phyloP scores from a whole-genome alignment of 2,888 invertebrate species.

The Scaptomyza cyrtandrae region DNA sequence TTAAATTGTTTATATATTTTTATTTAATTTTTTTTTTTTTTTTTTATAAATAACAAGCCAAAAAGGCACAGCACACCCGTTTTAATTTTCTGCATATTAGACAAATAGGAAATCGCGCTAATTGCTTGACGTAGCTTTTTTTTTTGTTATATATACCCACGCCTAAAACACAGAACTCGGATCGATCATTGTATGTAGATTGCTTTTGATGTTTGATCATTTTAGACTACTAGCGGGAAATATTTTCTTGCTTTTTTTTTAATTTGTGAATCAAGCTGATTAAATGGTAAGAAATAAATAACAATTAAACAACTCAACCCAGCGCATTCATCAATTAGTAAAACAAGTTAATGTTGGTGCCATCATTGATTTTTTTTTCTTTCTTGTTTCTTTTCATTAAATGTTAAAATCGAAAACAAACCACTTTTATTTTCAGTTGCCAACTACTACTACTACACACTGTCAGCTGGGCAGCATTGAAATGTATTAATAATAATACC shows the following conservation, averaged over 20 bases:
- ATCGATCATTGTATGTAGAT: slow-evolving; percentile 61
- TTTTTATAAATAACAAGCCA: slow-evolving; percentile 47
- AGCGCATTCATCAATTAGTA: slow-evolving; percentile 51
- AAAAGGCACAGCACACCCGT: slow-evolving; percentile 73
- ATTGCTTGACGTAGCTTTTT: slow-evolving; percentile 61
- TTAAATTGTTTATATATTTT: neutral
- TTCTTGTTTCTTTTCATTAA: neutral
- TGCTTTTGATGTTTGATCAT: slow-evolving; percentile 44
- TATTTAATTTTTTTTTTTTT: too few relatives aligned
- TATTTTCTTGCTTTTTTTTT: neutral
- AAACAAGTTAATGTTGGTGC: slow-evolving; percentile 52
- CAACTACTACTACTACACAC: slow-evolving; percentile 34
- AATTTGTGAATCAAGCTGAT: slow-evolving; percentile 31
- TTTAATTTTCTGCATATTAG: slow-evolving; percentile 80
- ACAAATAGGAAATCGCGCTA: slow-evolving; percentile 79
- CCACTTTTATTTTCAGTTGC: slow-evolving; percentile 73
- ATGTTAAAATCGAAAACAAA: slow-evolving; percentile 57
- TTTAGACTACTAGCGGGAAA: slow-evolving; percentile 1
- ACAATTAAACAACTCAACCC: slow-evolving; percentile 56
- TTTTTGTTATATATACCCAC: slow-evolving; percentile 52
- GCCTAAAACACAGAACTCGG: slow-evolving; percentile 37
- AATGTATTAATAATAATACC: slow-evolving; percentile 57
- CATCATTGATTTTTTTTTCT: slow-evolving; percentile 24
- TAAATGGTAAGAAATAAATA: slow-evolving; percentile 68
- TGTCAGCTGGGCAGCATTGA: slow-evolving; percentile 24